Evolutionary conservation across 1,140 invertebrate genomes (phyloP), one percentile per base, ranked within the genome.

Genomic region (Coptotermes formosanus): DNA sequence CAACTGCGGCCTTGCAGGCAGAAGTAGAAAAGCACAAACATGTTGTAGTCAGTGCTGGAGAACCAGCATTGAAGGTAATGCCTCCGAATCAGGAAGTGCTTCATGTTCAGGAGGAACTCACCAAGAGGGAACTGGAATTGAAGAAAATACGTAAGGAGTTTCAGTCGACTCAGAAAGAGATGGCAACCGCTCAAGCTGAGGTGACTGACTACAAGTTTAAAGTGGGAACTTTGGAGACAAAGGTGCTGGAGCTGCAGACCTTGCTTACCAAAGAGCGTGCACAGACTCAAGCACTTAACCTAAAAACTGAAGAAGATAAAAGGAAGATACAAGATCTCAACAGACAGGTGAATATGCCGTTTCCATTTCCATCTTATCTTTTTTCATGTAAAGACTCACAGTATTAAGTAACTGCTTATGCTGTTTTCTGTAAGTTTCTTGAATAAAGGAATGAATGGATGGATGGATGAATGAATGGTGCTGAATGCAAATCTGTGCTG

Each of bases 261-360:
- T 2, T 21, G 4, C 59, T 82, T 43, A 12, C 45, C 0, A 85
- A 55, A 19, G 48, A 85, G 23, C 23, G 30, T 25, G 59, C 48
- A 23, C 38, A 52, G 59, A 55, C 23, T 11, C 38, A 21, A 30
- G 9, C 25, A 25, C 48, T 38, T n/a, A 55, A 59, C 48, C 23
- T 44, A 43, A 48, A 94, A 88, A 94, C 93, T 45, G 95, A 96
- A 83, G 93, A 95, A 89, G 95, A 96, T 88, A 92, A 92, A 14
- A 92, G 93, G 86, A 92, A 93, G 84, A 95, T 96, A 64, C 92
- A 94, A 88, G 95, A 96, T 91, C 90, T 96, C 82, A 95, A 95
- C 88, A 91, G 95, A n/a, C 95, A 96, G 90, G 94, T 95, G 8
- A n/a, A 30, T 75, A 75, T 75, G n/a, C 59, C 48, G 48, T 48